Evolutionary conservation across 2,888 invertebrate species (phyloP).

Genomic region (Dysmachus trigonus): DNA sequence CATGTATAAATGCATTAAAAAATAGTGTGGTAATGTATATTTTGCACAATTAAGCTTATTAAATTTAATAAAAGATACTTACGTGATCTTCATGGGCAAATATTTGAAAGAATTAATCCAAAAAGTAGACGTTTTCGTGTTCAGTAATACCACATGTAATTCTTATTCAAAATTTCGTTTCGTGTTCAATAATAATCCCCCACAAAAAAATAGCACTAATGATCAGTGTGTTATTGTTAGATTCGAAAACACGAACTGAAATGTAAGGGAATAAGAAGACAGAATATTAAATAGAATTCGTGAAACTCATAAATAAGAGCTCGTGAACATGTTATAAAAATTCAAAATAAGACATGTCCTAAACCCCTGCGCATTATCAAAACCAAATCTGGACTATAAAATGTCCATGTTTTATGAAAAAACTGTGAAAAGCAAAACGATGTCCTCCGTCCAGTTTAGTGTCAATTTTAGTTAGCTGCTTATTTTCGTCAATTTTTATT

Average conservation of each 20-base stretch:
- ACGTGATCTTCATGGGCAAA: too few species aligned
- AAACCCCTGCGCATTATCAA: background rate
- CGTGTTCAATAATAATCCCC: too few species aligned
- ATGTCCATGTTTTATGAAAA: background rate
- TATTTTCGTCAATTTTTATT: slow-evolving; percentile 1
- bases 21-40: too few species aligned
- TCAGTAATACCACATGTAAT: too few species aligned
- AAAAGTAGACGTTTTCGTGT: too few species aligned
- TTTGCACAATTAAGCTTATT: too few species aligned
- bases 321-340: background rate
- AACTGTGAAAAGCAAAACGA: background rate
- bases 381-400: background rate
- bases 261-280: background rate
- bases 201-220: too few species aligned
- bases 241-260: background rate
- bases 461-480: background rate
- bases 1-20: too few species aligned
- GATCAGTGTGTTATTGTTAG: background rate
- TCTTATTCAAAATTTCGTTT: too few species aligned
- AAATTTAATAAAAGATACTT: too few species aligned
- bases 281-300: background rate
- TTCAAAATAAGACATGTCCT: background rate
- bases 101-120: too few species aligned
- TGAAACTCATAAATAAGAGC: background rate
- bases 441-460: background rate